Percentiles rank a stretch among this genome's conserved stretches.
These are phyloP conservation scores for Tetranychus urticae DNA, from an alignment of 1,140 invertebrate species.

Conservation along the genomic window DNA sequence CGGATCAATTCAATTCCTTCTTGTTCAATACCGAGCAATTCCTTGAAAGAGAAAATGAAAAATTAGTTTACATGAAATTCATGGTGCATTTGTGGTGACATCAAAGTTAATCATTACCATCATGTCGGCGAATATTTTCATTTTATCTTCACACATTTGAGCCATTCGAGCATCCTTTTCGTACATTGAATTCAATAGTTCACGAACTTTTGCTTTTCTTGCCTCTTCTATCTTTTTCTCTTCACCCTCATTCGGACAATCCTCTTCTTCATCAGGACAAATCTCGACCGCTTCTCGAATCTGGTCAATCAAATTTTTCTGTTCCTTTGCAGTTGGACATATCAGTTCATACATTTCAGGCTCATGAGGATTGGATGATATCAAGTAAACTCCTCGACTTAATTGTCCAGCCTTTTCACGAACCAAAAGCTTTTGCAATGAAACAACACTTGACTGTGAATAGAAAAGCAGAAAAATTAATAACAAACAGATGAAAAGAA, in stretches of 20 bases:
- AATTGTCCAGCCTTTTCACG: conserved; percentile 75
- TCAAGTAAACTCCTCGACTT: conserved; percentile 61
- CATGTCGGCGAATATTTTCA: conserved; percentile 50
- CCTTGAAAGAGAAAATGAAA: not conserved
- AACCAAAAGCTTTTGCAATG: conserved; percentile 65
- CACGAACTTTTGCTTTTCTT: conserved; percentile 32
- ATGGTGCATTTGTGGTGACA: no score
- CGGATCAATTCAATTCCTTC: not conserved
- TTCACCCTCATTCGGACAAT: conserved; percentile 14
- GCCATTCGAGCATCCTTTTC: conserved; percentile 68
- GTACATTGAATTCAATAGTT: conserved; percentile 32
- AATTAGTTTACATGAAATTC: not conserved
- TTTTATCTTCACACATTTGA: conserved; percentile 59
- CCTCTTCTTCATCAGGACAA: conserved; percentile 23
- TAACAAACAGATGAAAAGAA: no score
- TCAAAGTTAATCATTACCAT: conserved; percentile 24
- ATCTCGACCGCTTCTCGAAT: conserved; percentile 35
- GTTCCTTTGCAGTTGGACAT: conserved; percentile 55
- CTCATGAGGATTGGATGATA: conserved; percentile 48
- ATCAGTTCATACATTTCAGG: conserved; percentile 90
- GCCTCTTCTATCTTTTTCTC: conserved; percentile 18
- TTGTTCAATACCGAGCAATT: not conserved
- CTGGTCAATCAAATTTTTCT: conserved; percentile 60
- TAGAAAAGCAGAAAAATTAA: not conserved
- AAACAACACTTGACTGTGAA: conserved; percentile 57